Evolutionary conservation across 1,140 invertebrate genomes (phyloP), one percentile per base, ranked within the genome.

Genomic region (Tetramorium parvispinum): DNA sequence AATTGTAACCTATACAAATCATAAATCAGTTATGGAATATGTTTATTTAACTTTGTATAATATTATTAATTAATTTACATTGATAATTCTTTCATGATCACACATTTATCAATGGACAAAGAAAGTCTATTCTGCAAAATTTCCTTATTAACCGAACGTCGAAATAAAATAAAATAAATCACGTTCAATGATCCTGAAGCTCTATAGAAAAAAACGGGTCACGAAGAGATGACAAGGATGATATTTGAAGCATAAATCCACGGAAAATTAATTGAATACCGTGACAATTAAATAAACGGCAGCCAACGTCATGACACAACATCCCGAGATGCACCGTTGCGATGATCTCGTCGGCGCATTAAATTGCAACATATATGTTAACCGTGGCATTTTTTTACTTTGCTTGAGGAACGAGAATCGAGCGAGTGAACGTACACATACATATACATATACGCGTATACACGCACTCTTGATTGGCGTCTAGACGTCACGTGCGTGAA

Each of bases 381-480:
- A 61, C 75, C 40, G 37, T 18, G 73, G 18, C 57, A 21, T 40
- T 57, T 68, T 68, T 68, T 85, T 13, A 27, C 43, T 32, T 68
- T 24, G 21, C 59, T 57, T 11, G 37, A 85, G 53, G 27, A 73
- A 7, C 70, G 27, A 86, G 61, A 70, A 40, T 59, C 5, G 70
- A 81, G 53, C 40, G 57, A 85, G 46, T 40, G 21, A 66, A 46
- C 37, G 85, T 49, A 70, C 76, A 76, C 21, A 43, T 46, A 18
- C n/a, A 43, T 46, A 18, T 24, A 63, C 10, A 21, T 32, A n/a
- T 21, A 49, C 40, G 40, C 59, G 37, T 18, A 16, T 32, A 83
- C 87, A 83, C 43, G 43, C 61, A 5, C 18, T 40, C 83, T 89
- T 88, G 88, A 89, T 89, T 89, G 85, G 70, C 71, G 88, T 89